Percentiles rank a stretch among this genome's conserved stretches.
These are phyloP conservation scores for Brenthis ino DNA, from an alignment of 2,888 invertebrate species.

Conservation along the genomic window DNA sequence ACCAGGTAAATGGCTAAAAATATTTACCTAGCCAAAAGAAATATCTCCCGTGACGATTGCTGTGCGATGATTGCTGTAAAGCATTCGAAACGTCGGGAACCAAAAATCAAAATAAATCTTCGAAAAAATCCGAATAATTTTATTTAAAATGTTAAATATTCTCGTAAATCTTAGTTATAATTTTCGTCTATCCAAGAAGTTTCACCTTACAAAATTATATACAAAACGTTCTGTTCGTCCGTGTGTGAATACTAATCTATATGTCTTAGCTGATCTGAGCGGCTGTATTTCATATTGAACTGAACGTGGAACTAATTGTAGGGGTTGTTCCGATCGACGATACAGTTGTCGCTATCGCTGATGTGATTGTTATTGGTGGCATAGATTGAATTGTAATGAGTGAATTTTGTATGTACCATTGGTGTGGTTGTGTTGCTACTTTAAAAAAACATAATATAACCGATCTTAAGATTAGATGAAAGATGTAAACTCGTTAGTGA, in stretches of 20 bases:
- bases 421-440: neutral
- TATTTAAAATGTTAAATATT: no score
- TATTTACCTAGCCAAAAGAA: no score
- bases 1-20: no score
- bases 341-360: slow-evolving; percentile 63
- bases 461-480: no score
- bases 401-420: neutral
- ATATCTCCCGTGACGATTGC: no score
- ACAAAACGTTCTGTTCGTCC: slow-evolving; percentile 24
- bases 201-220: neutral
- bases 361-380: slow-evolving; percentile 43
- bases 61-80: no score
- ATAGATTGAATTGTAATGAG: slow-evolving; percentile 19
- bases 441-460: neutral
- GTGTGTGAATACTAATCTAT: slow-evolving; percentile 67
- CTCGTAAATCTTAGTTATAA: no score
- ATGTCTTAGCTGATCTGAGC: slow-evolving; percentile 72
- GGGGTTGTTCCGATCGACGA: slow-evolving; percentile 57
- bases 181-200: no score
- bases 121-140: no score
- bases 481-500: no score
- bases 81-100: no score
- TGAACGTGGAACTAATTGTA: slow-evolving; percentile 71
- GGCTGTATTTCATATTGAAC: slow-evolving; percentile 76
- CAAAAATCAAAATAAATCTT: no score